Percentiles rank a stretch among this genome's conserved stretches.
Conservation (phyloP, 2,797 vertebrate species). For the Manis javanica region DNA sequence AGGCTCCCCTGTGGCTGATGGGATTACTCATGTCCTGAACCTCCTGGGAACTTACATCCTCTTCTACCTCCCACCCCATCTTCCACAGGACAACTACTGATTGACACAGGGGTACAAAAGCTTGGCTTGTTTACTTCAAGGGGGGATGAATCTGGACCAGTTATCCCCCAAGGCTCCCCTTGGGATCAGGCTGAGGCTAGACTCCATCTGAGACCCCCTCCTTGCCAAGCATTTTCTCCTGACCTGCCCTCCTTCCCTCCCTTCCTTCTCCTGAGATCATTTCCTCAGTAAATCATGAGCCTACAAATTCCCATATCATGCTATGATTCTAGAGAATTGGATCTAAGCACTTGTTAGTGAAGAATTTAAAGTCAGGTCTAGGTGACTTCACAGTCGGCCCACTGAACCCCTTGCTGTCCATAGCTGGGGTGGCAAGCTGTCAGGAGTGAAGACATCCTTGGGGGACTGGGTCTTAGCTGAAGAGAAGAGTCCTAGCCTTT, state of each 20-base stretch:
- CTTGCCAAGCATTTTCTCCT: not conserved
- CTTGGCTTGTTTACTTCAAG: not conserved
- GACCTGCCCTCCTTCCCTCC: not conserved
- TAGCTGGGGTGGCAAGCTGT: not conserved
- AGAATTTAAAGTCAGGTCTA: not conserved
- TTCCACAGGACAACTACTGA: not conserved
- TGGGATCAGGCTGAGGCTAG: not conserved
- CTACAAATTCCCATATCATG: not conserved
- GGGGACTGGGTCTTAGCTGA: not conserved
- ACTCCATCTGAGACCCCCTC: not conserved
- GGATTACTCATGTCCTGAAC: not conserved
- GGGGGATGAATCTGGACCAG: not conserved
- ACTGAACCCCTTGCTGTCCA: not conserved
- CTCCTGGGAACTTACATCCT: not conserved
- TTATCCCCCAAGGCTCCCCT: not conserved
- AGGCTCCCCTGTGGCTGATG: not conserved
- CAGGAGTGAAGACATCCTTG: not conserved
- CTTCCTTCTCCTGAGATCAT: not conserved
- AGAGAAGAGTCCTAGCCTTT: not conserved
- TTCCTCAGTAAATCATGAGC: not conserved
- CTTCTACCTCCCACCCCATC: not conserved
- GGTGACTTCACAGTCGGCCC: not conserved
- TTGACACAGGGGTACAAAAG: not conserved
- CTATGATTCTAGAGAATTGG: not conserved
- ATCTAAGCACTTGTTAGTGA: not conserved